Conservation (phyloP, 2,888 invertebrate species). For the Entomobrya proxima region DNA sequence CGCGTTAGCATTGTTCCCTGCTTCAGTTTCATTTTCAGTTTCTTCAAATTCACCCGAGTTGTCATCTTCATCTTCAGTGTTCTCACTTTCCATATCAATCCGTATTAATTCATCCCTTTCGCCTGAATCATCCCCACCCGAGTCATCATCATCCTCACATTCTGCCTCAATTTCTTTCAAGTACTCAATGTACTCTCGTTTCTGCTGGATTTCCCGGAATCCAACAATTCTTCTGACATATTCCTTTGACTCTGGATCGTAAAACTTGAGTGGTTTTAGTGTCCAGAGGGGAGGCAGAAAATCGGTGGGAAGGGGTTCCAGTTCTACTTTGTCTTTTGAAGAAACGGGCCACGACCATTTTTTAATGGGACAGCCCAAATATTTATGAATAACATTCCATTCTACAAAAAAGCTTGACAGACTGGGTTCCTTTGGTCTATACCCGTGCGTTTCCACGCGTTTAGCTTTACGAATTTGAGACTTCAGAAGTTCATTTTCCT, state of each 20-base stretch:
- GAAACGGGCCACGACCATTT: slow-evolving; percentile 25
- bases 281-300: slow-evolving; percentile 36
- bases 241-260: neutral
- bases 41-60: neutral
- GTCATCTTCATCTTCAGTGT: neutral
- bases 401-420: slow-evolving; percentile 32
- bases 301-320: slow-evolving; percentile 45
- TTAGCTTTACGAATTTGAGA: neutral
- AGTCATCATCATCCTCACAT: neutral
- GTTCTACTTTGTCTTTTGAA: slow-evolving; percentile 53
- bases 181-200: slow-evolving; percentile 43
- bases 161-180: slow-evolving; percentile 31
- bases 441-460: slow-evolving; percentile 24
- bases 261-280: slow-evolving; percentile 18
- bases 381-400: slow-evolving; percentile 27
- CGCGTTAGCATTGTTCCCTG: no score
- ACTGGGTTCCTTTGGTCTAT: neutral
- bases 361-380: slow-evolving; percentile 29
- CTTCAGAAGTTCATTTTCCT: neutral
- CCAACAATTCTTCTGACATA: slow-evolving; percentile 45
- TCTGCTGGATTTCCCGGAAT: slow-evolving; percentile 52
- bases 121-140: neutral
- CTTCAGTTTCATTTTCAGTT: no score
- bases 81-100: neutral
- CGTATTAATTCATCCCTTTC: neutral